A percentile compares a stretch with the other conserved stretches of the same genome.
Evolutionary conservation across 2,797 vertebrate species (phyloP).

Genomic region (Pteropus rufus): DNA sequence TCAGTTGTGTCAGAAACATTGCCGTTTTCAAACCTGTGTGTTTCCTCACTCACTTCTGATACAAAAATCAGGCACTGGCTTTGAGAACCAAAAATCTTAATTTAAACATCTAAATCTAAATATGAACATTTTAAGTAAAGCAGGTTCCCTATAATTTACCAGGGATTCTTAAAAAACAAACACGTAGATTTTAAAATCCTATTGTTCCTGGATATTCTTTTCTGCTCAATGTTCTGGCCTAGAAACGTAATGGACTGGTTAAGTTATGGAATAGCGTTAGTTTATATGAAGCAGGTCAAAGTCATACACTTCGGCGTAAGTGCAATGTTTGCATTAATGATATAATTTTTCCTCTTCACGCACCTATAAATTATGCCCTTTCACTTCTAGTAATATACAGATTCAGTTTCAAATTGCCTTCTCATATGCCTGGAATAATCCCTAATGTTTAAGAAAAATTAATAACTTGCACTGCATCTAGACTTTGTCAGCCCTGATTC

Average conservation of each 20-base stretch:
- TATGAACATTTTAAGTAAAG: background rate
- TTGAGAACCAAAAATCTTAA: background rate
- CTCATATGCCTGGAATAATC: background rate
- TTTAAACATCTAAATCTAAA: background rate
- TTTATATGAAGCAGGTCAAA: background rate
- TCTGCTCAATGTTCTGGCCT: background rate
- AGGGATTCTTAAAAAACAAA: background rate
- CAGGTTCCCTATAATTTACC: background rate
- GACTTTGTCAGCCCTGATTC: background rate
- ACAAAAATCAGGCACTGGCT: background rate
- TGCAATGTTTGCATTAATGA: background rate
- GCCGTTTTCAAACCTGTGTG: background rate
- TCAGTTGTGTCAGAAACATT: no score
- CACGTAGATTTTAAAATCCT: conserved; percentile 8
- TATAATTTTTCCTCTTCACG: no score
- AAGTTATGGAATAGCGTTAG: background rate
- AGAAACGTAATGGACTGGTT: background rate
- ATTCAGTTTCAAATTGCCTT: background rate
- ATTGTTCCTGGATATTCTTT: background rate
- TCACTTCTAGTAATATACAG: background rate
- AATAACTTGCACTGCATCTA: background rate
- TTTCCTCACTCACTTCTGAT: background rate
- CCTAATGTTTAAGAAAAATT: conserved; percentile 6
- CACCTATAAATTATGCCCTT: background rate
- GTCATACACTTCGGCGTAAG: background rate